Evolutionary conservation across 2,888 invertebrate genomes (phyloP).

Genomic region (Drosophila multiciliata): DNA sequence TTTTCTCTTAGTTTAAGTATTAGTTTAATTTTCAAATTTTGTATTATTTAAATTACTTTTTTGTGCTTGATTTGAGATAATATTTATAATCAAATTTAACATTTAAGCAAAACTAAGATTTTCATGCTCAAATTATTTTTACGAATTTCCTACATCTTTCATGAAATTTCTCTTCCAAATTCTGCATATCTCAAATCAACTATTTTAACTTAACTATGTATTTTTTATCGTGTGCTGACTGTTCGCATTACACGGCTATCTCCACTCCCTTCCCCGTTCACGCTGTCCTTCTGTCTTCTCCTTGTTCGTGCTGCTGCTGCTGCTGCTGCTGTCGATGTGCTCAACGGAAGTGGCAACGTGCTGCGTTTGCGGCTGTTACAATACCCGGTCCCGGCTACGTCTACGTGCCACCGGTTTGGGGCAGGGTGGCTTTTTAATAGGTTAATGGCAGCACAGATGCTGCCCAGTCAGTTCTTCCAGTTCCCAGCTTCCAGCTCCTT

Average conservation of each 20-base stretch:
- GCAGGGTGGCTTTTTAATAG: constrained; percentile 64
- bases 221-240: neutral
- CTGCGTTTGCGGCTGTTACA: constrained; percentile 54
- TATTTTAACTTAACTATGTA: neutral
- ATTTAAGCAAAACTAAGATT: neutral
- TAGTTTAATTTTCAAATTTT: neutral
- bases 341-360: constrained; percentile 74
- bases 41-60: neutral
- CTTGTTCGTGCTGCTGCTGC: constrained; percentile 8
- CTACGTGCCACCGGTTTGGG: constrained; percentile 65
- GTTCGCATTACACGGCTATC: neutral
- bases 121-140: neutral
- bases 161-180: neutral
- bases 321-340: constrained; percentile 19
- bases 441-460: constrained; percentile 63
- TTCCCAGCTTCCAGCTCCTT: neutral
- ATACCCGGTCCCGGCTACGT: constrained; percentile 40
- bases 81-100: neutral
- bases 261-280: neutral
- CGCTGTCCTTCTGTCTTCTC: constrained; percentile 6
- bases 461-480: neutral
- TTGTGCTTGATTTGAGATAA: neutral
- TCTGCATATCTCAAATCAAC: neutral
- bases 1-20: too few relatives aligned
- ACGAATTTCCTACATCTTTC: too few relatives aligned